These are phyloP conservation scores for Telenomus remus DNA, from an alignment of 1,140 invertebrate genomes.

Conservation along the genomic window DNA sequence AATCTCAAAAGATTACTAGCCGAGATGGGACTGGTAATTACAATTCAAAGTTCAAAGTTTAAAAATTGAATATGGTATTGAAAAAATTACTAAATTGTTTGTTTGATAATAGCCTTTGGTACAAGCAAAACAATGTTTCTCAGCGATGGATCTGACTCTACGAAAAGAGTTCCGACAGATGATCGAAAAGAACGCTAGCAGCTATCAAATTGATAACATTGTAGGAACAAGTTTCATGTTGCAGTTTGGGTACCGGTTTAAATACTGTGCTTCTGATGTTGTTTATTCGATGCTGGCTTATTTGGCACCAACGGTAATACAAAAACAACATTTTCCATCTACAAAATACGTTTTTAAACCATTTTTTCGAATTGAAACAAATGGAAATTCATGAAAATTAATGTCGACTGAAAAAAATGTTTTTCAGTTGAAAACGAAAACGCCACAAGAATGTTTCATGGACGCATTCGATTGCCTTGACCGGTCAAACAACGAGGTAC, in stretches of 20 bases:
- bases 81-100: too few species aligned
- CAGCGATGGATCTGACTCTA: conserved; percentile 90
- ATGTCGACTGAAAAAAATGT: too few species aligned
- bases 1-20: conserved; percentile 90
- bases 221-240: conserved; percentile 86
- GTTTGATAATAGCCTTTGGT: conserved; percentile 85
- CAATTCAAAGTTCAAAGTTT: too few species aligned
- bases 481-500: conserved; percentile 78
- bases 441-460: conserved; percentile 82
- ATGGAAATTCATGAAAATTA: too few species aligned
- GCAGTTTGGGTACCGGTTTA: conserved; percentile 87
- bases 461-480: conserved; percentile 84
- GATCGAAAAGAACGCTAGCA: conserved; percentile 85
- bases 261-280: conserved; percentile 88
- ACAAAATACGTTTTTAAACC: too few species aligned
- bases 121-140: conserved; percentile 90
- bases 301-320: conserved; percentile 83
- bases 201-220: conserved; percentile 86
- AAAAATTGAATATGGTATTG: too few species aligned
- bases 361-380: too few species aligned
- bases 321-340: not conserved
- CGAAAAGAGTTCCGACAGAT: conserved; percentile 85
- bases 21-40: conserved; percentile 86
- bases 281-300: conserved; percentile 88
- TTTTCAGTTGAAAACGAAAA: conserved; percentile 75